Evolutionary conservation across 2,113 vertebrate genomes (phyloP).

Genomic region (rat (Rattus norvegicus)): GRCr8 NC_086033.1:98831001-98831500

Average conservation of each 20-base stretch:
- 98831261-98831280: too few relatives aligned
- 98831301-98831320: background rate
- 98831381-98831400: background rate
- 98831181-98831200: background rate
- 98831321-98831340: background rate
- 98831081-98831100: background rate
- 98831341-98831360: background rate
- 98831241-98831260: background rate
- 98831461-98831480: too few relatives aligned
- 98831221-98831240: background rate
- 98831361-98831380: background rate
- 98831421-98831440: background rate
- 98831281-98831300: background rate
- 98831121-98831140: background rate
- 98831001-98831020: too few relatives aligned
- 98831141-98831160: background rate
- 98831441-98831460: background rate
- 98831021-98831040: background rate
- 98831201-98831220: background rate
- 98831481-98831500: background rate
- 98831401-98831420: background rate
- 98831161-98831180: background rate
- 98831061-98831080: background rate
- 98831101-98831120: background rate
- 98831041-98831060: slow-evolving; percentile 33